phyloP scores from a whole-genome alignment of 2,797 vertebrate species.

The Graptemys geographica region DNA sequence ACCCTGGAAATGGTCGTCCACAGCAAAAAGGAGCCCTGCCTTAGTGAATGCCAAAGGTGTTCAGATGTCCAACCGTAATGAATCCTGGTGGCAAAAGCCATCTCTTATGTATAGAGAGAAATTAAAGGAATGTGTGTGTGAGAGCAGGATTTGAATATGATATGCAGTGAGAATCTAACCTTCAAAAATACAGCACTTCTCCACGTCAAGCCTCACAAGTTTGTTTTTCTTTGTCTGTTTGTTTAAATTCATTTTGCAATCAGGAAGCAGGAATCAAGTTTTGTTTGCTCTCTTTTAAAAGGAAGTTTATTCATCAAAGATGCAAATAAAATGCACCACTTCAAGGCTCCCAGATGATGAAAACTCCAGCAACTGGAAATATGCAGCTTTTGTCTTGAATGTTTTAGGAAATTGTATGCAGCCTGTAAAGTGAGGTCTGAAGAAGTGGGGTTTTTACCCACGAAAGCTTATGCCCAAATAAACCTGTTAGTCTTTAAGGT shows the following conservation, averaged over 20 bases:
- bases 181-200: background rate
- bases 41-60: background rate
- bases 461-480: no score
- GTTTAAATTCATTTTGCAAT: slow-evolving; percentile 35
- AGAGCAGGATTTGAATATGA: background rate
- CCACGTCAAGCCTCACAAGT: slow-evolving; percentile 18
- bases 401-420: slow-evolving; percentile 51
- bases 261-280: slow-evolving; percentile 52
- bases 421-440: background rate
- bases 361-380: slow-evolving; percentile 39
- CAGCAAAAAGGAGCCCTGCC: background rate
- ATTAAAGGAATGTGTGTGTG: background rate
- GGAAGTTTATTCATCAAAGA: slow-evolving; percentile 53
- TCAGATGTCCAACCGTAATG: background rate
- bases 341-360: slow-evolving; percentile 39
- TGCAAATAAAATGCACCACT: slow-evolving; percentile 50
- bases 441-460: no score
- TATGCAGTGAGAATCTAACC: slow-evolving; percentile 14
- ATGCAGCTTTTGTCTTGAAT: slow-evolving; percentile 11
- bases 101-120: background rate
- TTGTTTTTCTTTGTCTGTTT: slow-evolving; percentile 55
- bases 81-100: background rate
- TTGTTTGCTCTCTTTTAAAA: slow-evolving; percentile 59
- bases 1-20: background rate
- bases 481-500: no score